phyloP scores from a whole-genome alignment of 2,113 vertebrate species.

The Albula goreensis region DNA sequence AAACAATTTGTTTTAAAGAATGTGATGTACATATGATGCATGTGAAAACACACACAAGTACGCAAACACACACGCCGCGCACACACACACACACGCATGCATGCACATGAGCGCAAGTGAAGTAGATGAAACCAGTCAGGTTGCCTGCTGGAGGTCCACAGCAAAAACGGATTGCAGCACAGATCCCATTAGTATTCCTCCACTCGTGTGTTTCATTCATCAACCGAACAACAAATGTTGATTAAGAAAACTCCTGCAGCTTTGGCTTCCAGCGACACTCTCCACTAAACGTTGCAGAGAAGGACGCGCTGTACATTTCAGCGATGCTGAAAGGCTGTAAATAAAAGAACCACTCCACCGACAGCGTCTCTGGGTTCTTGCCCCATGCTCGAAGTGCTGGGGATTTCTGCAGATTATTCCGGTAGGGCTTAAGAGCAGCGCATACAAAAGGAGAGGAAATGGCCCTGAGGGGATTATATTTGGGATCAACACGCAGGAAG shows the following conservation, averaged over 20 bases:
- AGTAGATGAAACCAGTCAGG: not conserved
- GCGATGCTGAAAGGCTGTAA: not conserved
- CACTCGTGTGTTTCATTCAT: not conserved
- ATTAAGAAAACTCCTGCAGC: not conserved
- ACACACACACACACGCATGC: not conserved
- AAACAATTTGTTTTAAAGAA: no score
- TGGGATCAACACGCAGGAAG: not conserved
- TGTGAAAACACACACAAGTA: not conserved
- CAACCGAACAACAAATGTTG: not conserved
- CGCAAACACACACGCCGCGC: not conserved
- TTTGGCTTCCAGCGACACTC: not conserved
- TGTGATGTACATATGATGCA: no score
- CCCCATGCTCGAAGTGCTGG: not conserved
- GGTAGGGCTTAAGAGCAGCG: not conserved
- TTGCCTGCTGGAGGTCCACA: not conserved
- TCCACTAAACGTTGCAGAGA: not conserved
- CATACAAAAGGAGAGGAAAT: not conserved
- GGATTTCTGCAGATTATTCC: slow-evolving; percentile 12
- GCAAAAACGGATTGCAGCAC: not conserved
- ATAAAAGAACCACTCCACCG: slow-evolving; percentile 9
- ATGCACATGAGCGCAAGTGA: not conserved
- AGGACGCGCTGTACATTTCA: not conserved
- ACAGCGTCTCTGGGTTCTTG: not conserved
- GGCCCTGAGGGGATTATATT: not conserved
- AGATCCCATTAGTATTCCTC: slow-evolving; percentile 4